Evolutionary conservation across 2,888 invertebrate species (phyloP).

Genomic region (Apamea epomidion): DNA sequence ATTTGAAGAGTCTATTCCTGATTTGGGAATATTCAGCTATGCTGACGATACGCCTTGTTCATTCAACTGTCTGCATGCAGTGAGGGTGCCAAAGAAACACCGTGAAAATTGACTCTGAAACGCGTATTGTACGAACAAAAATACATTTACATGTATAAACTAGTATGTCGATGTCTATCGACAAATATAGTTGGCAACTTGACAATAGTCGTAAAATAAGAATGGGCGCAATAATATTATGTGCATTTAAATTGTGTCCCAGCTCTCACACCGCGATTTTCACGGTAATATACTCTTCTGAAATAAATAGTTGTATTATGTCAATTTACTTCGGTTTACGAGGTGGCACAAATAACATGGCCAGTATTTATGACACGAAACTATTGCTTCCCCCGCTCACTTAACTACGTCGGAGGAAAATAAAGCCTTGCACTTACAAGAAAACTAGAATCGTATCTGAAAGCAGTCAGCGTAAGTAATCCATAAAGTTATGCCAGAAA

Average conservation of each 20-base stretch:
- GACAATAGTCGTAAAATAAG: slow-evolving; percentile 69
- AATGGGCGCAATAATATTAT: slow-evolving; percentile 66
- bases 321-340: slow-evolving; percentile 60
- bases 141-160: slow-evolving; percentile 70
- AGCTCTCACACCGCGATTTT: slow-evolving; percentile 55
- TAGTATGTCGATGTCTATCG: slow-evolving; percentile 64
- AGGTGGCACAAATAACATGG: slow-evolving; percentile 48
- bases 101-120: slow-evolving; percentile 82
- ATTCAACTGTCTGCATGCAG: slow-evolving; percentile 73
- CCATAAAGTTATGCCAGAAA: slow-evolving; percentile 29
- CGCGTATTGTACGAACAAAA: slow-evolving; percentile 73
- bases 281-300: slow-evolving; percentile 52
- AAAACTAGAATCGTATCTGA: slow-evolving; percentile 35
- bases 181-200: slow-evolving; percentile 57
- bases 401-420: slow-evolving; percentile 33
- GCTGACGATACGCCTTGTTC: slow-evolving; percentile 66
- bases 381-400: slow-evolving; percentile 42
- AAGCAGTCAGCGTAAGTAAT: slow-evolving; percentile 28
- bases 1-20: slow-evolving; percentile 5
- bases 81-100: slow-evolving; percentile 75
- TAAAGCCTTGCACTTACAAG: slow-evolving; percentile 36
- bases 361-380: slow-evolving; percentile 45
- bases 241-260: slow-evolving; percentile 65
- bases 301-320: slow-evolving; percentile 59
- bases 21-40: slow-evolving; percentile 61